Evolutionary conservation across 2,797 vertebrate genomes (phyloP).

Genomic region (Sphenopsis melanotis): DNA sequence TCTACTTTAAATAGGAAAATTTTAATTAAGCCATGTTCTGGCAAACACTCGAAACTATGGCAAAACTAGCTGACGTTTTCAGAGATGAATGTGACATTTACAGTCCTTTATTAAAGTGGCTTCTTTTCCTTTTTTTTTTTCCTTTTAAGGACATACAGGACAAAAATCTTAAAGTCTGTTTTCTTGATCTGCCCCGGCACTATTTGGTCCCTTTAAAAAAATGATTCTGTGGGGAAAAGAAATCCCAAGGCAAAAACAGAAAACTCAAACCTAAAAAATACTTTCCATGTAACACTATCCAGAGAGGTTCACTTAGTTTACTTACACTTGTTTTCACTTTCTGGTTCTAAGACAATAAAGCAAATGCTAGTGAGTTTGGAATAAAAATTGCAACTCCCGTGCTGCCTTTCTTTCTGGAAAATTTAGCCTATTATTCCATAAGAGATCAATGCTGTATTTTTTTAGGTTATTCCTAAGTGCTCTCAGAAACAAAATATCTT

Average conservation of each 20-base stretch:
- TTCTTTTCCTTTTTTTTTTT: no score
- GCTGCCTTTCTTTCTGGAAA: not conserved
- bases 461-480: not conserved
- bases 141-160: not conserved
- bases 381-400: not conserved
- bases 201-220: not conserved
- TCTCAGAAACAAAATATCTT: not conserved
- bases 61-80: not conserved
- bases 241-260: not conserved
- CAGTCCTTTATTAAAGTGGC: not conserved
- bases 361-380: not conserved
- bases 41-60: not conserved
- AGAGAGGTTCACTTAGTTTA: not conserved
- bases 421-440: not conserved
- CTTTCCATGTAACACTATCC: not conserved
- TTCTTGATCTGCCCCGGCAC: not conserved
- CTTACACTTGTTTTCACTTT: constrained; percentile 2
- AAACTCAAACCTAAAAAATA: not conserved
- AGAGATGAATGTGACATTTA: not conserved
- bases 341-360: not conserved
- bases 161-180: not conserved
- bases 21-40: constrained; percentile 13
- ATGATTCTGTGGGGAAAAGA: not conserved
- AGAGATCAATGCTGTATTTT: not conserved
- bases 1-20: not conserved